phyloP scores from a whole-genome alignment of 2,888 invertebrate species.

The Orgyia antiqua region DNA sequence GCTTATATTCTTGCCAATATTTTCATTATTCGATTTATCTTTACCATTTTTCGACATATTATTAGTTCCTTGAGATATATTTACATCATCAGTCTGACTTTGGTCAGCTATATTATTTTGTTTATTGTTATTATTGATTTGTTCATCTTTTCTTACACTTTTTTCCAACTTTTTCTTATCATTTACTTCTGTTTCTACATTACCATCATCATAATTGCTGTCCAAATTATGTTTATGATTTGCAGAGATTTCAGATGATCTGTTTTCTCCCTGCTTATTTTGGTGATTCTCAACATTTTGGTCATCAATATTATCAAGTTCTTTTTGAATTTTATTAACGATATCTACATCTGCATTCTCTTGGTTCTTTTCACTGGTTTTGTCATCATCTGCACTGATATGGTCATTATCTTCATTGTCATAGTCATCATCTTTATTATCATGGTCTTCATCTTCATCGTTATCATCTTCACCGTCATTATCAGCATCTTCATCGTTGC shows the following conservation, averaged over 20 bases:
- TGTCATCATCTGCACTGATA: conserved; percentile 9
- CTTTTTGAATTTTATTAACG: conserved; percentile 6
- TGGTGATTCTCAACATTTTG: conserved; percentile 4
- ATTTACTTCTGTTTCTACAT: conserved; percentile 5
- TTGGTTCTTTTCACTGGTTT: conserved; percentile 5
- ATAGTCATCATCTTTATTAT: conserved; percentile 7
- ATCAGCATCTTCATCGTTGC: not conserved
- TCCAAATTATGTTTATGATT: not conserved
- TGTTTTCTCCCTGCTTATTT: not conserved
- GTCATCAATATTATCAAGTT: conserved; percentile 4
- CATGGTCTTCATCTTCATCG: conserved; percentile 8
- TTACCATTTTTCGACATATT: no score
- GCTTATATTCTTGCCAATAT: no score
- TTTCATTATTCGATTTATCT: no score
- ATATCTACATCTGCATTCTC: conserved; percentile 8
- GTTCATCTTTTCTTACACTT: not conserved
- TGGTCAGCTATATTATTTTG: no score
- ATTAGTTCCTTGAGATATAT: no score
- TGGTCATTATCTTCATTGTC: not conserved
- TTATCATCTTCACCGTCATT: not conserved
- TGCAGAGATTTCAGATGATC: conserved; percentile 1
- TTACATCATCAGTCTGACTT: no score
- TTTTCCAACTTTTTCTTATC: conserved; percentile 3
- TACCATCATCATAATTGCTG: conserved; percentile 5
- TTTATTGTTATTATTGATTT: not conserved